These are phyloP conservation scores for Danio albolineatus DNA, from an alignment of 2,797 vertebrate genomes.

Conservation along the genomic window DNA sequence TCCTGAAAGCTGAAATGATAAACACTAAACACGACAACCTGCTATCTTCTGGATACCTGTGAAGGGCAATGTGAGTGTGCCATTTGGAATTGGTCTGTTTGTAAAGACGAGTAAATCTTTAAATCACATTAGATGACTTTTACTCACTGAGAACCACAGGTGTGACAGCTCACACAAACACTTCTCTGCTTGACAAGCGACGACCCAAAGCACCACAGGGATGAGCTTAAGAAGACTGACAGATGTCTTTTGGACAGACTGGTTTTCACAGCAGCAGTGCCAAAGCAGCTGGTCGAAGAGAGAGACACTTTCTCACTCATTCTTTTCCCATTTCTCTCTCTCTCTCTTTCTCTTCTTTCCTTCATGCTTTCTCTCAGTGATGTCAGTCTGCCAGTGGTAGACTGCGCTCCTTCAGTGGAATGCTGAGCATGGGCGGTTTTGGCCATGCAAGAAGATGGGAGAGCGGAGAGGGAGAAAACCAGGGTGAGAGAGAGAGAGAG, in stretches of 20 bases:
- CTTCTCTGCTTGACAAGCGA: slow-evolving; percentile 32
- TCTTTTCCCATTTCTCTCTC: slow-evolving; percentile 51
- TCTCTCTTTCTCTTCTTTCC: slow-evolving; percentile 28
- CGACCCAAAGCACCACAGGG: slow-evolving; percentile 51
- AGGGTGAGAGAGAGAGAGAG: slow-evolving; percentile 18
- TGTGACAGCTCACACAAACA: slow-evolving; percentile 30
- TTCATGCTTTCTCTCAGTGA: slow-evolving; percentile 35
- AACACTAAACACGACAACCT: too few species aligned
- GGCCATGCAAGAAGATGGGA: slow-evolving; percentile 31
- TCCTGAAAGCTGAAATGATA: too few species aligned
- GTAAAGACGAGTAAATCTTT: slow-evolving; percentile 13
- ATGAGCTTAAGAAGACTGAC: slow-evolving; percentile 45
- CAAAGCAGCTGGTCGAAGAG: slow-evolving; percentile 54
- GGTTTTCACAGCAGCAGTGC: slow-evolving; percentile 56
- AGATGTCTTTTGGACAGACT: slow-evolving; percentile 41
- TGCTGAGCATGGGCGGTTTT: slow-evolving; percentile 65
- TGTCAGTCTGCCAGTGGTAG: slow-evolving; percentile 14
- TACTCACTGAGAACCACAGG: slow-evolving; percentile 25
- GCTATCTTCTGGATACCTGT: too few species aligned
- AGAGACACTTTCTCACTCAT: slow-evolving; percentile 50
- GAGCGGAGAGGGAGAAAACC: slow-evolving; percentile 14
- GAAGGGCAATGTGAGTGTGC: too few species aligned
- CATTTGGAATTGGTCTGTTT: too few species aligned
- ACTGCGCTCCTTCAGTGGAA: slow-evolving; percentile 63
- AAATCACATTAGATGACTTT: slow-evolving; percentile 5